These are phyloP conservation scores for Propithecus coquereli DNA, from an alignment of 2,113 vertebrate genomes.

Conservation along the genomic window DNA sequence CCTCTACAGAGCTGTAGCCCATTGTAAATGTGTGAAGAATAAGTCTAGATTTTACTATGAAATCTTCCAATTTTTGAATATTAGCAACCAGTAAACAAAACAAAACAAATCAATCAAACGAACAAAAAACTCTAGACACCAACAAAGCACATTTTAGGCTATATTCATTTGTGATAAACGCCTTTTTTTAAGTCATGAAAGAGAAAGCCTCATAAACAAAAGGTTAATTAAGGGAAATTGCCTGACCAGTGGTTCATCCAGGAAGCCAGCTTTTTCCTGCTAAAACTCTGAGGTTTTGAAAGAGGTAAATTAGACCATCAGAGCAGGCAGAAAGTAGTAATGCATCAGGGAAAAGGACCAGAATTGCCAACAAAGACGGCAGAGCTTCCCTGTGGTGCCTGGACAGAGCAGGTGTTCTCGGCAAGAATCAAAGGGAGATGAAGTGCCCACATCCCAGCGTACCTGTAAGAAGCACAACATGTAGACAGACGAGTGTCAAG, in stretches of 20 bases:
- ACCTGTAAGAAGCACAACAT: neutral
- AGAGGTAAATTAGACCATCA: neutral
- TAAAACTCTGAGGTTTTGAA: neutral
- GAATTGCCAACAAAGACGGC: neutral
- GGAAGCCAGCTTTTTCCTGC: neutral
- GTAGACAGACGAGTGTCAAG: neutral
- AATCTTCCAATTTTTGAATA: neutral
- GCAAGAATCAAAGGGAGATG: neutral
- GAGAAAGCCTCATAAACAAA: neutral
- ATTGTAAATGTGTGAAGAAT: neutral
- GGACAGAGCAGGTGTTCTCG: neutral
- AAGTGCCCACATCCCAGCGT: rapidly evolving
- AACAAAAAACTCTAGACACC: neutral
- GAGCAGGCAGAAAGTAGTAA: neutral
- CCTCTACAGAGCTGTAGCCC: neutral
- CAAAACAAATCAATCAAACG: neutral
- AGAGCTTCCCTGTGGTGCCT: neutral
- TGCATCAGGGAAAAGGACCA: neutral
- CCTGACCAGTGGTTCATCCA: neutral
- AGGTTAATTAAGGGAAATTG: neutral
- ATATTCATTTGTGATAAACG: neutral
- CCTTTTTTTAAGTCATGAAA: neutral
- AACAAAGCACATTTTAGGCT: neutral
- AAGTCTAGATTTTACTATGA: neutral
- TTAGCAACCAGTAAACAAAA: neutral